phyloP scores from a whole-genome alignment of 2,888 invertebrate genomes.

The Drosophila pseudotalamancana region DNA sequence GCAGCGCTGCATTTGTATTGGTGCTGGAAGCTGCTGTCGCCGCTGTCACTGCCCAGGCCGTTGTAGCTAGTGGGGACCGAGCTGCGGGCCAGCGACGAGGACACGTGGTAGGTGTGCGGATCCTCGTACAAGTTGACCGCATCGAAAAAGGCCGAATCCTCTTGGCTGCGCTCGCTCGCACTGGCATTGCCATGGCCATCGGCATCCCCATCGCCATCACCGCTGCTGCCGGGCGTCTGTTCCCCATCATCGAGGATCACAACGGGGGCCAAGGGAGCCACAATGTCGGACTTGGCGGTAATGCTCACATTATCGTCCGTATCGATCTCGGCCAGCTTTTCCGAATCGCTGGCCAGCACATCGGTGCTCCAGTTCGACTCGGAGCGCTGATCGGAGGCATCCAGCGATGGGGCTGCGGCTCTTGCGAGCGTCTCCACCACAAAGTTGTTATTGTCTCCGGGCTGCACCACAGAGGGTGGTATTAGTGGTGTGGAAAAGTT shows the following conservation, averaged over 20 bases:
- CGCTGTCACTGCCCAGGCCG: constrained; percentile 78
- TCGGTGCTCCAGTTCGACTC: constrained; percentile 99
- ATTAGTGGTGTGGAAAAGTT: constrained; percentile 85
- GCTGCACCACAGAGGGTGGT: constrained; percentile 84
- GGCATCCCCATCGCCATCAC: constrained; percentile 57
- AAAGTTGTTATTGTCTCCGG: constrained; percentile 84
- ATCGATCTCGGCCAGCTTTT: constrained; percentile 93
- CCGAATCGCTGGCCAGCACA: constrained; percentile 96
- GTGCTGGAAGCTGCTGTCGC: constrained; percentile 83
- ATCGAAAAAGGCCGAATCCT: constrained; percentile 83
- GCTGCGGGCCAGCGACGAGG: constrained; percentile 83
- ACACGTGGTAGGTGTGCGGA: constrained; percentile 70
- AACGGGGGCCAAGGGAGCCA: constrained; percentile 83
- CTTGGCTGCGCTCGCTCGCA: constrained; percentile 81
- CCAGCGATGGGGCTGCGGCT: constrained; percentile 84
- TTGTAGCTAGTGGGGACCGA: constrained; percentile 83
- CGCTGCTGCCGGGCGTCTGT: constrained; percentile 77
- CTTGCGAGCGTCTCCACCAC: constrained; percentile 79
- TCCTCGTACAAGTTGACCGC: constrained; percentile 81
- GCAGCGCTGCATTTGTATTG: constrained; percentile 82
- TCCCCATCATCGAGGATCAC: constrained; percentile 67
- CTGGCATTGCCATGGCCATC: constrained; percentile 66
- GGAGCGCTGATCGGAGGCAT: constrained; percentile 96
- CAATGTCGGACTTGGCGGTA: constrained; percentile 89
- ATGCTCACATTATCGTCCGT: constrained; percentile 88